phyloP scores from a whole-genome alignment of 2,888 invertebrate species.

The Synergus japonicus region DNA sequence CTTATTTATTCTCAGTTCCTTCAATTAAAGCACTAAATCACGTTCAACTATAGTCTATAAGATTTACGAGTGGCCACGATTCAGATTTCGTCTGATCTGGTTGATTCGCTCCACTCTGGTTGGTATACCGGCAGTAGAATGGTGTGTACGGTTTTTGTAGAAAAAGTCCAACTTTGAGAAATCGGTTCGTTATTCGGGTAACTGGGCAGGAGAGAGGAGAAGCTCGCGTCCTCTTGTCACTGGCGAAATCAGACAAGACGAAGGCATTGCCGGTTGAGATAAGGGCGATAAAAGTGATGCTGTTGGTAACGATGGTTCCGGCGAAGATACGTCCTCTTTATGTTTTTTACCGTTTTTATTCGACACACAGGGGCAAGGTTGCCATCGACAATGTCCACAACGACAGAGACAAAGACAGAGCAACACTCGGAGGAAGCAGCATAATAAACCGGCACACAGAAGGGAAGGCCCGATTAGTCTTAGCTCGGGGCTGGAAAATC shows the following conservation, averaged over 20 bases:
- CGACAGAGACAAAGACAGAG: conserved; percentile 91
- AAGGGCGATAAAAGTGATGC: conserved; percentile 63
- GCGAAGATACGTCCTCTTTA: conserved; percentile 60
- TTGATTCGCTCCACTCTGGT: conserved; percentile 50
- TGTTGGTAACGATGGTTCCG: conserved; percentile 60
- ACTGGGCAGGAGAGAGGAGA: conserved; percentile 71
- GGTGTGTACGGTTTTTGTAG: conserved; percentile 49
- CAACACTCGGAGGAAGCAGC: conserved; percentile 89
- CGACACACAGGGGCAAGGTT: conserved; percentile 68
- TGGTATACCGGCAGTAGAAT: conserved; percentile 55
- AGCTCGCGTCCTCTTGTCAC: conserved; percentile 69
- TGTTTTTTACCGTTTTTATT: conserved; percentile 59
- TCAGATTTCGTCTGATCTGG: conserved; percentile 44
- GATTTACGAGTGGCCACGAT: conserved; percentile 50
- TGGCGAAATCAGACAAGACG: conserved; percentile 57
- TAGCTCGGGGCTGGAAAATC: conserved; percentile 91
- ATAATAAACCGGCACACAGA: conserved; percentile 87
- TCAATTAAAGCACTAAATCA: conserved; percentile 51
- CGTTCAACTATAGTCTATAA: conserved; percentile 51
- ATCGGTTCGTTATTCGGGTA: conserved; percentile 66
- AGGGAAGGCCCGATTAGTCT: conserved; percentile 92
- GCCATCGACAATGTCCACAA: conserved; percentile 84
- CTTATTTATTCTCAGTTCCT: conserved; percentile 42
- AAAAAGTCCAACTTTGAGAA: conserved; percentile 48
- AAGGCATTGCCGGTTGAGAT: conserved; percentile 54